Evolutionary conservation across 2,888 invertebrate species (phyloP).

Genomic region (Phaedon cochleariae): DNA sequence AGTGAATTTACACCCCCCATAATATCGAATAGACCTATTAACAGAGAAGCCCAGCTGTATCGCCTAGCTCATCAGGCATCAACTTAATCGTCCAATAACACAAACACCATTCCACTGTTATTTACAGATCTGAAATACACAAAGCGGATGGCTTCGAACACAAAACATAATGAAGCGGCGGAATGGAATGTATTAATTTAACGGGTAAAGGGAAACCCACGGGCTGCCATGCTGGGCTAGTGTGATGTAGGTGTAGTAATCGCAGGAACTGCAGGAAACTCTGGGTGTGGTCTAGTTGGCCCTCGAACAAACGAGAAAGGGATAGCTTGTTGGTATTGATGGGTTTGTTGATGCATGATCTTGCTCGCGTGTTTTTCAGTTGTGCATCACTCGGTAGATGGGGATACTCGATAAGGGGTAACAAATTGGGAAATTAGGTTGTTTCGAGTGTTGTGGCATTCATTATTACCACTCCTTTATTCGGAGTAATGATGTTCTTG

Average conservation of each 20-base stretch:
- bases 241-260: slow-evolving; percentile 39
- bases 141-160: slow-evolving; percentile 17
- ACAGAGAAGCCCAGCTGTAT: background rate
- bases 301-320: slow-evolving; percentile 26
- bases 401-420: background rate
- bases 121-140: background rate
- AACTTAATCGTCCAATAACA: background rate
- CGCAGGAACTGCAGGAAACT: slow-evolving; percentile 32
- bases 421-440: background rate
- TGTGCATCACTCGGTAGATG: background rate
- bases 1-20: too few species aligned
- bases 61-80: background rate
- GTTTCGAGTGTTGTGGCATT: background rate
- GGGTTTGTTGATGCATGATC: background rate
- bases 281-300: slow-evolving; percentile 22
- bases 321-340: background rate
- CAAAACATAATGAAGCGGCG: slow-evolving; percentile 42
- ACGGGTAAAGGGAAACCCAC: slow-evolving; percentile 31
- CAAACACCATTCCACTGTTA: background rate
- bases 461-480: background rate
- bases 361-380: background rate
- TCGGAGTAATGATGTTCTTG: too few species aligned
- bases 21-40: too few species aligned
- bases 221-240: slow-evolving; percentile 39
- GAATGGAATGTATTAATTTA: slow-evolving; percentile 44